Evolutionary conservation across 1,140 invertebrate species (phyloP), one percentile per base, ranked within the genome.

Genomic region (Melipona quadrifasciata): DNA sequence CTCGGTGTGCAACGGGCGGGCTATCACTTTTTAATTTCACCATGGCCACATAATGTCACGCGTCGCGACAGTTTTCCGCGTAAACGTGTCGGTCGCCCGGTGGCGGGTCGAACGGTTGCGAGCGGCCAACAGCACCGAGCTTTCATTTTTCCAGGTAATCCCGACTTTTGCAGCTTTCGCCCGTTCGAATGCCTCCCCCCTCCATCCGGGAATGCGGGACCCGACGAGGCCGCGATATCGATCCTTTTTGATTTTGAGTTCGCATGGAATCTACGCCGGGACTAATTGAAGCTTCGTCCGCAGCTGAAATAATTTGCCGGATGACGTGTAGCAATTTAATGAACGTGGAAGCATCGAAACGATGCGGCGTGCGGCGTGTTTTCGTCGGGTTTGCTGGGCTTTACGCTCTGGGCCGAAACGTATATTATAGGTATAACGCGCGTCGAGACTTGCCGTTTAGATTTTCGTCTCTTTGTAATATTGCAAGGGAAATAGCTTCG

Each of bases 1-100:
- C 4, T 27, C 21, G 24, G 2, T 19, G 39, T 51, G 21, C 4
- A 21, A 31, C 2, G 51, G 51, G 74, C 19, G n/a, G 39, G 6
- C 21, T 61, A 80, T 85, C 53, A 75, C 19, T 53, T 85, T 85
- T 76, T 82, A 85, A 81, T 75, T 85, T 57, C 34, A 53, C 12
- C n/a, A 64, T 61, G 27, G n/a, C 51, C 51, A 71, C 61, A 68
- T 74, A 61, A 85, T 80, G 58, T 67, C 58, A 73, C 55, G 47
- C 47, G 24, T 2, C 39, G n/a, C 21, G 64, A 76, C 80, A 76
- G 72, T 61, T 71, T 68, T 21, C 73, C 73, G 39, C 51, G 31
- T 82, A 55, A 76, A 82, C 61, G 39, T 31, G 61, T 68, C 70
- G 39, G 39, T 10, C 19, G 47, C 2, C 51, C 14, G 39, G 8